Evolutionary conservation across 2,797 vertebrate species (phyloP).

Genomic region (Gymnothorax reevesii): DNA sequence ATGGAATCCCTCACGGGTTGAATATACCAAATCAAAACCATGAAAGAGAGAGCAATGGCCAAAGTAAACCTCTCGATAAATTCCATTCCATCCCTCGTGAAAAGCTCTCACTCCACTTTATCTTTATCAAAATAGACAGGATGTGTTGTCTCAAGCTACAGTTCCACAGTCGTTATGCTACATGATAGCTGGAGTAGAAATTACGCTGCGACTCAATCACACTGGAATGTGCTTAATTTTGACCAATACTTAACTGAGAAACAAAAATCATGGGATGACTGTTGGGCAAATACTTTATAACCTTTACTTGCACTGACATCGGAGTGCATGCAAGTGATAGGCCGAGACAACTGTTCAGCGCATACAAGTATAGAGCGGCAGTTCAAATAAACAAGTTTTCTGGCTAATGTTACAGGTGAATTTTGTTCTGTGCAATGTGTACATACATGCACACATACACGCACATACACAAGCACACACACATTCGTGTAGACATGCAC

Average conservation of each 20-base stretch:
- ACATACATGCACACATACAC: background rate
- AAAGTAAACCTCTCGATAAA: background rate
- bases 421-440: background rate
- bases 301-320: no score
- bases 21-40: background rate
- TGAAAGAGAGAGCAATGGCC: slow-evolving; percentile 15
- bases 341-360: background rate
- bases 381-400: background rate
- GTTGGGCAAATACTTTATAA: background rate
- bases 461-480: slow-evolving; percentile 2
- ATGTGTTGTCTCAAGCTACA: background rate
- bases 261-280: background rate
- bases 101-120: background rate
- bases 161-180: background rate
- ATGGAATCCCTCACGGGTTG: background rate
- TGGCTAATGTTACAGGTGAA: background rate
- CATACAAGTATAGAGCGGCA: background rate
- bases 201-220: background rate
- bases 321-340: no score
- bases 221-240: background rate
- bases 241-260: background rate
- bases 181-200: background rate
- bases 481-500: slow-evolving; percentile 2
- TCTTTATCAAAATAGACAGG: background rate
- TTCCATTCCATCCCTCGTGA: background rate